These are phyloP conservation scores for Argyresthia albistria DNA, from an alignment of 2,888 invertebrate genomes.

Conservation along the genomic window DNA sequence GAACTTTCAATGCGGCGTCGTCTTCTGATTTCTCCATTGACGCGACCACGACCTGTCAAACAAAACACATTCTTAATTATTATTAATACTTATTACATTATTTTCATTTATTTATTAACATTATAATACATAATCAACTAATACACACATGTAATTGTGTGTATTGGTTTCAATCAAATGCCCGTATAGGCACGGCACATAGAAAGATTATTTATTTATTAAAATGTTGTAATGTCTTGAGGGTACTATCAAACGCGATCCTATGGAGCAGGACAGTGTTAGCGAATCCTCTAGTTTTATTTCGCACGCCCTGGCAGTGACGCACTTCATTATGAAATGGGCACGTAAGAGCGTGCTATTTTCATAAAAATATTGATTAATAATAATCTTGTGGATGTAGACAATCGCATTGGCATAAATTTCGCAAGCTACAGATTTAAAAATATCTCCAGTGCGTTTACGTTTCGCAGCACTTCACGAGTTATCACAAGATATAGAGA, in stretches of 20 bases:
- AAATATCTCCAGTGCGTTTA: too few species aligned
- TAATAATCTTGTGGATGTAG: neutral
- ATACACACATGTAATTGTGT: too few species aligned
- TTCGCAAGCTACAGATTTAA: too few species aligned
- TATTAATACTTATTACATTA: neutral
- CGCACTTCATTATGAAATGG: conserved; percentile 37
- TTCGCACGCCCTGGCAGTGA: conserved; percentile 58
- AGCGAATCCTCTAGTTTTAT: conserved; percentile 56
- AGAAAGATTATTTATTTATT: too few species aligned
- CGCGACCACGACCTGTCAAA: conserved; percentile 78
- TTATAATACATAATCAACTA: too few species aligned
- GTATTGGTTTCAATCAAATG: too few species aligned
- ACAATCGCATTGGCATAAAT: too few species aligned
- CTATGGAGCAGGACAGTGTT: conserved; percentile 48
- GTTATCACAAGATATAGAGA: too few species aligned
- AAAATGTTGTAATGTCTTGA: conserved; percentile 32
- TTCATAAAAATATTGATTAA: neutral
- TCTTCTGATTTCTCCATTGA: conserved; percentile 89
- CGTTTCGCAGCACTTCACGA: too few species aligned
- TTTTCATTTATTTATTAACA: too few species aligned
- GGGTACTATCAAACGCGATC: conserved; percentile 67
- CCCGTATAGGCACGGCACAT: too few species aligned
- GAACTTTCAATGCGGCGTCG: conserved; percentile 91
- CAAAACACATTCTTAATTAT: neutral
- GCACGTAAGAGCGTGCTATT: conserved; percentile 35